These are phyloP conservation scores for Erpornis zantholeuca DNA, from an alignment of 2,113 vertebrate species.

Conservation along the genomic window DNA sequence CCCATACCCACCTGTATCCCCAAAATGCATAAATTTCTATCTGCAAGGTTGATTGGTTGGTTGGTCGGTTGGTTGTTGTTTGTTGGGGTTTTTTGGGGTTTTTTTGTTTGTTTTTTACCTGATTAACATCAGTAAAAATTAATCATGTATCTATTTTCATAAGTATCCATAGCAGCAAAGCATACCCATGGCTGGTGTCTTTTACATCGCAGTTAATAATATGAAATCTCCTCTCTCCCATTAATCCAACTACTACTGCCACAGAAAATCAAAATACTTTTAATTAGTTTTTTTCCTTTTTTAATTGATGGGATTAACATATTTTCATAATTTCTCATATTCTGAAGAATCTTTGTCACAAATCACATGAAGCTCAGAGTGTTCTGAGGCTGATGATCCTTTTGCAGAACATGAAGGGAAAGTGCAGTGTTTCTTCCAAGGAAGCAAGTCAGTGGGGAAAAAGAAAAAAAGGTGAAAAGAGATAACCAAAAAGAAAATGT, in stretches of 20 bases:
- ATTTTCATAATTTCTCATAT: not conserved
- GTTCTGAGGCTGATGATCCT: not conserved
- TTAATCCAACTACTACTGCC: not conserved
- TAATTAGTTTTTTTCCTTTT: not conserved
- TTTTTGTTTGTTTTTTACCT: not conserved
- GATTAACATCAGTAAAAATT: not conserved
- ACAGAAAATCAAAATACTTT: not conserved
- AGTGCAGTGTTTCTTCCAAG: not conserved
- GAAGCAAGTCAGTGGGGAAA: not conserved
- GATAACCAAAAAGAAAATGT: not conserved
- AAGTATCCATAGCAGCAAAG: not conserved
- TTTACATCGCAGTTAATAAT: not conserved
- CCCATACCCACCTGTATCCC: fast-evolving
- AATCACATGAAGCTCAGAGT: not conserved
- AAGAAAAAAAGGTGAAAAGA: not conserved
- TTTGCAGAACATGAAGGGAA: not conserved
- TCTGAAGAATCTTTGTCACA: not conserved
- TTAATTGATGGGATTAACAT: not conserved
- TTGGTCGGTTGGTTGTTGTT: no score
- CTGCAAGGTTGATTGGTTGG: not conserved
- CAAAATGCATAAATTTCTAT: not conserved
- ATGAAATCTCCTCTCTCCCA: not conserved
- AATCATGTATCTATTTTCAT: not conserved
- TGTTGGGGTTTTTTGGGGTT: no score
- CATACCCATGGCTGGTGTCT: not conserved